Conservation (phyloP, 2,888 invertebrate genomes). For the Xanthia icteritia region DNA sequence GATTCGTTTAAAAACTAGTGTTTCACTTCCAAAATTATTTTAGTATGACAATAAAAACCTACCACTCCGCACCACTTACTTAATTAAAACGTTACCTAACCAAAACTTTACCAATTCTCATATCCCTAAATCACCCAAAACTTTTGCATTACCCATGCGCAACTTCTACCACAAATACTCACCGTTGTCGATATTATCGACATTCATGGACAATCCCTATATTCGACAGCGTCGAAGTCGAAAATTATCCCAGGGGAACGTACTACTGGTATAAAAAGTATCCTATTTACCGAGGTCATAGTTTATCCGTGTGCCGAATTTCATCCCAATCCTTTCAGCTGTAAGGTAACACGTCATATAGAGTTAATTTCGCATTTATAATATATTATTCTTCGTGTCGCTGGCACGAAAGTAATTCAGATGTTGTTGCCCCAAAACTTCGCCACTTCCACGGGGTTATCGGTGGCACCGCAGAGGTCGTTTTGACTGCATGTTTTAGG, state of each 20-base stretch:
- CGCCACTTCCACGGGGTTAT: too few relatives aligned
- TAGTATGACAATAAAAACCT: too few relatives aligned
- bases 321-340: background rate
- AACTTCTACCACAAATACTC: conserved; percentile 21
- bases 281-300: background rate
- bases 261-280: background rate
- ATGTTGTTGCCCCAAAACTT: too few relatives aligned
- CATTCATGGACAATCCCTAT: conserved; percentile 22
- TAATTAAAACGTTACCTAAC: conserved; percentile 13
- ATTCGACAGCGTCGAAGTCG: too few relatives aligned
- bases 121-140: conserved; percentile 18
- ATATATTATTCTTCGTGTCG: too few relatives aligned
- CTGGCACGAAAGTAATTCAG: too few relatives aligned
- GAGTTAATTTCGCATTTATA: too few relatives aligned
- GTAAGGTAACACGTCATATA: too few relatives aligned
- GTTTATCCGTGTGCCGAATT: background rate
- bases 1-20: background rate
- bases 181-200: conserved; percentile 29
- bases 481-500: too few relatives aligned
- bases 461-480: too few relatives aligned
- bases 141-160: conserved; percentile 12
- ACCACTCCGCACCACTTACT: background rate
- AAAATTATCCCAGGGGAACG: too few relatives aligned
- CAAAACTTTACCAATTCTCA: conserved; percentile 13
- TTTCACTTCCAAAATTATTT: background rate